phyloP scores from a whole-genome alignment of 2,888 invertebrate species.

The Helicoverpa assulta region DNA sequence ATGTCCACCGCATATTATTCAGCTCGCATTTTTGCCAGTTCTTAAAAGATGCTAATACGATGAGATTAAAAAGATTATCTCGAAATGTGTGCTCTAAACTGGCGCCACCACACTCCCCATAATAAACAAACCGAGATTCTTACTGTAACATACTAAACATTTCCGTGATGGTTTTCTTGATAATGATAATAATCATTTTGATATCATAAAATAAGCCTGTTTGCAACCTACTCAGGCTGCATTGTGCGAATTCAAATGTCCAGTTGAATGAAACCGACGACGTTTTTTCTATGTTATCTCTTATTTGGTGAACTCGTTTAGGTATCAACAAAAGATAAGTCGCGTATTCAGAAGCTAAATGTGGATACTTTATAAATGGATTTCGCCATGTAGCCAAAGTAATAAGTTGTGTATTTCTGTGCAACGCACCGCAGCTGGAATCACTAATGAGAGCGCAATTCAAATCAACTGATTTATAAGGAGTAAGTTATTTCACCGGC shows the following conservation, averaged over 20 bases:
- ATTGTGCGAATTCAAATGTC: slow-evolving; percentile 56
- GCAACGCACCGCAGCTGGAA: slow-evolving; percentile 81
- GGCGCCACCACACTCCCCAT: slow-evolving; percentile 60
- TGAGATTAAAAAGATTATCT: slow-evolving; percentile 64
- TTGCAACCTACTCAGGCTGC: slow-evolving; percentile 63
- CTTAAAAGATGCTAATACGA: slow-evolving; percentile 56
- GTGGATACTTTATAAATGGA: slow-evolving; percentile 75
- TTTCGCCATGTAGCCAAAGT: slow-evolving; percentile 85
- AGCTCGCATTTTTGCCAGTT: slow-evolving; percentile 48
- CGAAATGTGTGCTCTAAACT: slow-evolving; percentile 56
- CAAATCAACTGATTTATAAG: slow-evolving; percentile 89
- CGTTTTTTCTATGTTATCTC: slow-evolving; percentile 57
- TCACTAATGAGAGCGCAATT: slow-evolving; percentile 88
- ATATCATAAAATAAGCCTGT: slow-evolving; percentile 68
- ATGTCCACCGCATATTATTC: slow-evolving; percentile 50
- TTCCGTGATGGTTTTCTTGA: slow-evolving; percentile 53
- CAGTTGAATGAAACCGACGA: slow-evolving; percentile 54
- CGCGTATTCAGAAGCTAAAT: slow-evolving; percentile 73
- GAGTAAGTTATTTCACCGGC: slow-evolving; percentile 85
- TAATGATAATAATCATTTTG: slow-evolving; percentile 58
- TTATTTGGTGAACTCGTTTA: slow-evolving; percentile 68
- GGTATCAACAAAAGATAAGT: slow-evolving; percentile 76
- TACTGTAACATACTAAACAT: slow-evolving; percentile 55
- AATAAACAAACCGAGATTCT: slow-evolving; percentile 58
- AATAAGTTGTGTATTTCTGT: slow-evolving; percentile 87